Percentiles rank a stretch among this genome's conserved stretches.
Evolutionary conservation across 2,888 invertebrate genomes (phyloP).

Genomic region (Pseudococcus viburni): DNA sequence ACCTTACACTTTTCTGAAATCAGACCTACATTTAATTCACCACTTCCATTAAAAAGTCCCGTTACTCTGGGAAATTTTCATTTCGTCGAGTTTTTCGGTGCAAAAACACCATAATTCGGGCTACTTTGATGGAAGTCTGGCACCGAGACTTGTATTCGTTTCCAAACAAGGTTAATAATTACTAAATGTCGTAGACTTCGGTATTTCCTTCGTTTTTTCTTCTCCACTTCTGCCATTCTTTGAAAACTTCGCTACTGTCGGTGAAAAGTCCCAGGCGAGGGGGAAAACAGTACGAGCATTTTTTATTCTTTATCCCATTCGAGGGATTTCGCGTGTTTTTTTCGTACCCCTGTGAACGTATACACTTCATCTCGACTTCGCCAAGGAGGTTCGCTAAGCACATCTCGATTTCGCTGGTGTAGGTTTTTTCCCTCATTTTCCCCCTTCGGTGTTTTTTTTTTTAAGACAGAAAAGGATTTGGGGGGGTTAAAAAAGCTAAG

Average conservation of each 20-base stretch:
- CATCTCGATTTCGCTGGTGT: not conserved
- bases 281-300: not conserved
- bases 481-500: not conserved
- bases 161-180: slow-evolving; percentile 14
- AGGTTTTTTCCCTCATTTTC: not conserved
- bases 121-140: slow-evolving; percentile 7
- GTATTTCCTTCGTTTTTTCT: not conserved
- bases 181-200: not conserved
- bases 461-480: not conserved
- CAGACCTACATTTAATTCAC: not conserved
- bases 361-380: not conserved
- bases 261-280: not conserved
- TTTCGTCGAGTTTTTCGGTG: not conserved
- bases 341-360: not conserved
- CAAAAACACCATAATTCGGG: not conserved
- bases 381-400: not conserved
- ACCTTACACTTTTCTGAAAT: not conserved
- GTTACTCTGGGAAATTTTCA: not conserved
- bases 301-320: not conserved
- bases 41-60: not conserved
- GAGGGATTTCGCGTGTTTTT: not conserved
- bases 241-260: not conserved
- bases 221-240: not conserved
- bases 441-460: not conserved
- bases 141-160: not conserved